phyloP scores from a whole-genome alignment of 2,888 invertebrate species.

The Galeruca laticollis region DNA sequence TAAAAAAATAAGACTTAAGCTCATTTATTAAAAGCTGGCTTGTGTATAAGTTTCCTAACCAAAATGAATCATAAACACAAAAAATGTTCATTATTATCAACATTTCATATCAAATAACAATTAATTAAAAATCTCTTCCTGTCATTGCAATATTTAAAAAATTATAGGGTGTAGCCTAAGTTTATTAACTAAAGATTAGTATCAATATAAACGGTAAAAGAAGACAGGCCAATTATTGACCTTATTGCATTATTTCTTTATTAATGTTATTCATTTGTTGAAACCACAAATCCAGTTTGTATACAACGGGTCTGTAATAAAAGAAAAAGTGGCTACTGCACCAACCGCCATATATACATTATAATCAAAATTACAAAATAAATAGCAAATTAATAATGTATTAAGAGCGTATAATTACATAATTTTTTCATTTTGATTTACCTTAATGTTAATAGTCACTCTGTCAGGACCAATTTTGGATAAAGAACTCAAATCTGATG shows the following conservation, averaged over 20 bases:
- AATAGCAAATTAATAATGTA: no score
- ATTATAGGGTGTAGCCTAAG: constrained; percentile 19
- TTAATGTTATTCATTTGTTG: constrained; percentile 31
- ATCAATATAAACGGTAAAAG: constrained; percentile 25
- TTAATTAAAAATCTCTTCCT: constrained; percentile 20
- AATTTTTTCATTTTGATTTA: no score
- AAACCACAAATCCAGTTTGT: constrained; percentile 24
- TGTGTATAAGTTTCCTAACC: no score
- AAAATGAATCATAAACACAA: no score
- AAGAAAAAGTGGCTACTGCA: constrained; percentile 7
- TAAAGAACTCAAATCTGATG: no score
- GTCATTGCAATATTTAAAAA: constrained; percentile 17
- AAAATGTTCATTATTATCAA: neutral
- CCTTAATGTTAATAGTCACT: no score
- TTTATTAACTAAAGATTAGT: constrained; percentile 31
- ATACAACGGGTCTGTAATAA: neutral
- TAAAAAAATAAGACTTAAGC: no score
- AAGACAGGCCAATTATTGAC: constrained; percentile 21
- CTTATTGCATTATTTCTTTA: constrained; percentile 23
- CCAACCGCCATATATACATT: no score
- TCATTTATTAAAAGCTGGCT: no score
- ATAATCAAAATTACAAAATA: no score
- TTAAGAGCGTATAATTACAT: no score
- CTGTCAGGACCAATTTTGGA: no score
- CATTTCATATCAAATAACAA: constrained; percentile 13